phyloP scores from a whole-genome alignment of 2,797 vertebrate genomes.

The Microtus californicus region DNA sequence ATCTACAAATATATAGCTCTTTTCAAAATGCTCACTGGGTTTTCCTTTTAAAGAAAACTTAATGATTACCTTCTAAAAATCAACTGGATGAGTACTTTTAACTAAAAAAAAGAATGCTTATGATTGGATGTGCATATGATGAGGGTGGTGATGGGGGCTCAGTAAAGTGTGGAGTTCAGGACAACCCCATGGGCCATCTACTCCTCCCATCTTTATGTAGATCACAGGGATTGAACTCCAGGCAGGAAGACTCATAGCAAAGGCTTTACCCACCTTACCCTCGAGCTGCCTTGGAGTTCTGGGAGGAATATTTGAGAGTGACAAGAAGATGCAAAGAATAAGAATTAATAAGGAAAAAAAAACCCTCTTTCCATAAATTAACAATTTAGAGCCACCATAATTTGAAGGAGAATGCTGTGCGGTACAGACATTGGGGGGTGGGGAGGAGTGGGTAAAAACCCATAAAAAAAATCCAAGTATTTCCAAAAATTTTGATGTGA shows the following conservation, averaged over 20 bases:
- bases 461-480: background rate
- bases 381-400: conserved; percentile 21
- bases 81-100: background rate
- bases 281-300: background rate
- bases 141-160: background rate
- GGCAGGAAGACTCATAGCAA: background rate
- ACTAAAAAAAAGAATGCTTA: background rate
- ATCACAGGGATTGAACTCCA: background rate
- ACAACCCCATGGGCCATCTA: too few relatives aligned
- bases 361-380: background rate
- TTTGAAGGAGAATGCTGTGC: background rate
- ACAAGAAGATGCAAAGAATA: background rate
- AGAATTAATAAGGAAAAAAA: background rate
- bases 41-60: background rate
- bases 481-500: conserved; percentile 37
- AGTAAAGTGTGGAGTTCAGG: background rate
- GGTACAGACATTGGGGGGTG: background rate
- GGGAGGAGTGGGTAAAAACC: background rate
- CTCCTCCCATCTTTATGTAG: background rate
- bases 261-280: too few relatives aligned
- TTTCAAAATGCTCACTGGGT: background rate
- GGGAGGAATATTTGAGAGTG: conserved; percentile 1
- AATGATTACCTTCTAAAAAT: conserved; percentile 25
- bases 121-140: background rate
- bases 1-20: conserved; percentile 3